Percentiles rank a stretch among this genome's conserved stretches.
Evolutionary conservation across 2,888 invertebrate genomes (phyloP).

Genomic region (Platycheirus rosarum): DNA sequence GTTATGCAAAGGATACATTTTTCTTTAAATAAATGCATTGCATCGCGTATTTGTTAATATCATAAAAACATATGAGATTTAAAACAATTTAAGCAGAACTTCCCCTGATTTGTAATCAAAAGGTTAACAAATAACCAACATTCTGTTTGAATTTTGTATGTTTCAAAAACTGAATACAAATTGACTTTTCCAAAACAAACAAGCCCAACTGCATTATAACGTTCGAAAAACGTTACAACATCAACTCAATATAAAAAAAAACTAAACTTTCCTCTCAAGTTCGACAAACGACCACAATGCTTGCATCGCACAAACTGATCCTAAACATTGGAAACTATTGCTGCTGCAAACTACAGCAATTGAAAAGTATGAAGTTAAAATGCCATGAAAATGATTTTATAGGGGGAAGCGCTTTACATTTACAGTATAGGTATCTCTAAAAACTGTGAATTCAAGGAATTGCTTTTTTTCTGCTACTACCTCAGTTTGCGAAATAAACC

Average conservation of each 20-base stretch:
- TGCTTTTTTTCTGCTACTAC: too few species aligned
- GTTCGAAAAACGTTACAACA: too few species aligned
- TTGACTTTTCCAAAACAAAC: background rate
- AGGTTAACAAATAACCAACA: background rate
- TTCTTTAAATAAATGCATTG: too few species aligned
- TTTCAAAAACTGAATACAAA: background rate
- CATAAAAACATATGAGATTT: too few species aligned
- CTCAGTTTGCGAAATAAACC: too few species aligned
- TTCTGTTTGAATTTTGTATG: background rate
- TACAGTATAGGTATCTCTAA: background rate
- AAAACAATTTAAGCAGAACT: background rate
- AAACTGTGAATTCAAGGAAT: too few species aligned
- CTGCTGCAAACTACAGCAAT: constrained; percentile 7
- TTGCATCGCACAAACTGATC: background rate
- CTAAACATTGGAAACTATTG: background rate
- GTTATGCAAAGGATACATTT: too few species aligned
- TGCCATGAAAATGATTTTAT: constrained; percentile 23
- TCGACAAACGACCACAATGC: background rate
- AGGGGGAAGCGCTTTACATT: constrained; percentile 3
- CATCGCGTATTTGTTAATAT: too few species aligned
- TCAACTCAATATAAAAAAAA: background rate
- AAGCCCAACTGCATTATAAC: too few species aligned
- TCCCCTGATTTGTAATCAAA: background rate
- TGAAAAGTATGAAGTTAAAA: constrained; percentile 23
- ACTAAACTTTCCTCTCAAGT: background rate